These are phyloP conservation scores for Norana najaformis DNA, from an alignment of 2,888 invertebrate species.

Conservation along the genomic window DNA sequence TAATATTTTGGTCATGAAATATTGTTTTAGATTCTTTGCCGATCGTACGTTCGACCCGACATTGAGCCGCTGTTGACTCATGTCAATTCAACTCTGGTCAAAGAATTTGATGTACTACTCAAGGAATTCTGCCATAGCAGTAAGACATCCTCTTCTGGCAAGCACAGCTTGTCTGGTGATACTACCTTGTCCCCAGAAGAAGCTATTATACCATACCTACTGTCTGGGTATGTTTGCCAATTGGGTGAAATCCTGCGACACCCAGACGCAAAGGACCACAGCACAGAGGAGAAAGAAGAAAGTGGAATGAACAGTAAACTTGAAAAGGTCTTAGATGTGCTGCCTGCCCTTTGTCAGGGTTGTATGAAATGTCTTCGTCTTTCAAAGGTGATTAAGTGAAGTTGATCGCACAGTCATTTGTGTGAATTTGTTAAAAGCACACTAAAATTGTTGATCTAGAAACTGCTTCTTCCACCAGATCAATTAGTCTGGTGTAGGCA, in stretches of 20 bases:
- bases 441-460: neutral
- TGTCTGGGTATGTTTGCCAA: neutral
- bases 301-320: neutral
- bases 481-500: no score
- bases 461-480: neutral
- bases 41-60: neutral
- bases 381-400: neutral
- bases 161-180: neutral
- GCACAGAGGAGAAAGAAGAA: neutral
- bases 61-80: neutral
- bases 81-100: neutral
- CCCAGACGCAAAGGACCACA: neutral
- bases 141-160: slow-evolving; percentile 8
- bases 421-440: neutral
- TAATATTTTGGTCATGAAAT: neutral
- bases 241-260: neutral
- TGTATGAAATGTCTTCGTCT: neutral
- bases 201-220: neutral
- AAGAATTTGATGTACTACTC: neutral
- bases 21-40: neutral
- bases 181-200: neutral
- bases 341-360: slow-evolving; percentile 19
- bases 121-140: neutral
- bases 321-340: neutral
- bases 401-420: neutral